Conservation (phyloP, 2,797 vertebrate genomes). For the Telmatherina bonti region DNA sequence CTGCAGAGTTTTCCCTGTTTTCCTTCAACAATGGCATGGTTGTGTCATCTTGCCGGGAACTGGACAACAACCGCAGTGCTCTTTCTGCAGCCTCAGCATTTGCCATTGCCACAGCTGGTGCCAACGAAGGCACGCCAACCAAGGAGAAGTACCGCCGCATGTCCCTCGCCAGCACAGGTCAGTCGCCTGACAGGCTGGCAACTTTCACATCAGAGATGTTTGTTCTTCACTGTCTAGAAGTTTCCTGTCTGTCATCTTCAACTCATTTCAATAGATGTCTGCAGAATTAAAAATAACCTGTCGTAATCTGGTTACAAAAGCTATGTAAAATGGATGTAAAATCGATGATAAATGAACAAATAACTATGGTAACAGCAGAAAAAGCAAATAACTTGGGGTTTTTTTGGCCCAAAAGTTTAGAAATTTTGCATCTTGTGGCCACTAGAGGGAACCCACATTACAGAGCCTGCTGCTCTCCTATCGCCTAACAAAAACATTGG, state of each 20-base stretch:
- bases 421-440: neutral
- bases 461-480: neutral
- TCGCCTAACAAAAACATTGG: neutral
- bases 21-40: constrained; percentile 96
- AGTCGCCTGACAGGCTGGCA: constrained; percentile 1
- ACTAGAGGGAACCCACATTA: neutral
- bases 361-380: no score
- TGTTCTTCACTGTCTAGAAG: neutral
- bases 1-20: constrained; percentile 92
- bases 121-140: constrained; percentile 95
- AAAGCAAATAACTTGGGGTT: neutral
- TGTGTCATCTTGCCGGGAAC: constrained; percentile 91
- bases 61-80: constrained; percentile 89
- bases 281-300: neutral
- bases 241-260: neutral
- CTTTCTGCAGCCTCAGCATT: constrained; percentile 95
- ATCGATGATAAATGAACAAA: neutral
- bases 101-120: constrained; percentile 95
- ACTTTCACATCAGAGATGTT: neutral
- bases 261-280: neutral
- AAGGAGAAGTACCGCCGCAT: constrained; percentile 96
- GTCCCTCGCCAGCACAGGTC: constrained; percentile 94
- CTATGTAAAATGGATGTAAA: neutral
- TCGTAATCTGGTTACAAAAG: neutral
- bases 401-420: neutral